Conservation (phyloP, 2,888 invertebrate species). For the Parnassius apollo region DNA sequence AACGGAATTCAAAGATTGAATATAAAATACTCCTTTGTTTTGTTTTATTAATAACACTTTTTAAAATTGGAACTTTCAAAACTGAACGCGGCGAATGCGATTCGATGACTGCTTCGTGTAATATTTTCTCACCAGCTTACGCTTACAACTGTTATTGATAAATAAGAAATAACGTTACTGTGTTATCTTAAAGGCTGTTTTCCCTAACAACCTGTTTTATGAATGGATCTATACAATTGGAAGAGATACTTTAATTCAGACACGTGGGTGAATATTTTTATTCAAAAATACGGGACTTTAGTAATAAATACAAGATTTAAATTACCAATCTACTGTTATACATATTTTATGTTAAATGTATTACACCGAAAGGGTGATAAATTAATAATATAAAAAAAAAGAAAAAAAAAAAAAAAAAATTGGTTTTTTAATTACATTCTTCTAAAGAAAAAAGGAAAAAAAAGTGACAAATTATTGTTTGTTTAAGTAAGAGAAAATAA, state of each 20-base stretch:
- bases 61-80: not conserved
- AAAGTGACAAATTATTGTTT: too few relatives aligned
- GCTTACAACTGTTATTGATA: constrained; percentile 17
- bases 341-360: too few relatives aligned
- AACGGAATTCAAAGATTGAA: not conserved
- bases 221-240: constrained; percentile 14
- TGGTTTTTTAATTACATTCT: too few relatives aligned
- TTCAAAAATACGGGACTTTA: not conserved
- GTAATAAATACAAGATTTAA: not conserved
- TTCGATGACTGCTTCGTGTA: constrained; percentile 14
- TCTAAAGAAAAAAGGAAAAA: too few relatives aligned
- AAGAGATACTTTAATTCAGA: not conserved
- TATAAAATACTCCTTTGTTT: not conserved
- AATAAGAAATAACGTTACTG: constrained; percentile 17
- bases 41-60: constrained; percentile 5
- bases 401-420: too few relatives aligned
- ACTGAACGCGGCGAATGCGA: constrained; percentile 17
- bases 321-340: too few relatives aligned
- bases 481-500: too few relatives aligned
- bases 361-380: too few relatives aligned
- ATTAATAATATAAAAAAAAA: too few relatives aligned
- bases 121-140: constrained; percentile 7
- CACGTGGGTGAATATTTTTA: not conserved
- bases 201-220: constrained; percentile 7
- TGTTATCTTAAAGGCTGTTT: constrained; percentile 8